Evolutionary conservation across 2,113 vertebrate genomes (phyloP).

Genomic region (Puma concolor): DNA sequence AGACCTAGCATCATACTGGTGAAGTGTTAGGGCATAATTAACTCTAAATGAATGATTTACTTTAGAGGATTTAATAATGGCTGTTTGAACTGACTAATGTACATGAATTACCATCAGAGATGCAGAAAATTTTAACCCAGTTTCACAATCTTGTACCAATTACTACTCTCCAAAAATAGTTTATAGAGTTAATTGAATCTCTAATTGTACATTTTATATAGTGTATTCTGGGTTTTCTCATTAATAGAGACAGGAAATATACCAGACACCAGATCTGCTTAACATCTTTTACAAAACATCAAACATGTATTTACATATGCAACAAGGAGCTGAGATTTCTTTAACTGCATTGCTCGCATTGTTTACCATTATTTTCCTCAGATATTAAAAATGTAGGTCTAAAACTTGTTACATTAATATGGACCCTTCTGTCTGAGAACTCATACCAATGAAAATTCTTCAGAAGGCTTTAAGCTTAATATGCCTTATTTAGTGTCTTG

Average conservation of each 20-base stretch:
- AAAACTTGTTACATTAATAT: not conserved
- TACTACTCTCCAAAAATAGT: not conserved
- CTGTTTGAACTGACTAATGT: not conserved
- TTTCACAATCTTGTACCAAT: not conserved
- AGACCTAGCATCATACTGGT: not conserved
- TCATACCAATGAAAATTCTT: not conserved
- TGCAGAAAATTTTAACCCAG: not conserved
- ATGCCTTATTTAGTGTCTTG: not conserved
- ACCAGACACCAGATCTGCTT: not conserved
- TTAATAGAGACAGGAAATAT: not conserved
- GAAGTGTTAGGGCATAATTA: not conserved
- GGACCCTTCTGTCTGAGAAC: not conserved
- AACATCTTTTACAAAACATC: not conserved
- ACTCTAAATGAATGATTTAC: constrained; percentile 14
- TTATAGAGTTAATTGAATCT: not conserved
- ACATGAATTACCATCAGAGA: not conserved
- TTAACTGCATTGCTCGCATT: not conserved
- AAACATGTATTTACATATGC: not conserved
- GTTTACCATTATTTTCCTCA: not conserved
- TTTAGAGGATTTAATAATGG: not conserved
- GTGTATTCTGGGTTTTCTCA: not conserved
- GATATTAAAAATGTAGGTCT: not conserved
- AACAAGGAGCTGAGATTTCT: not conserved
- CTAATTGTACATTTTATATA: not conserved
- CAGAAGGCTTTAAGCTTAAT: not conserved